These are phyloP conservation scores for Glyptemys insculpta DNA, from an alignment of 2,797 vertebrate species.

Conservation along the genomic window DNA sequence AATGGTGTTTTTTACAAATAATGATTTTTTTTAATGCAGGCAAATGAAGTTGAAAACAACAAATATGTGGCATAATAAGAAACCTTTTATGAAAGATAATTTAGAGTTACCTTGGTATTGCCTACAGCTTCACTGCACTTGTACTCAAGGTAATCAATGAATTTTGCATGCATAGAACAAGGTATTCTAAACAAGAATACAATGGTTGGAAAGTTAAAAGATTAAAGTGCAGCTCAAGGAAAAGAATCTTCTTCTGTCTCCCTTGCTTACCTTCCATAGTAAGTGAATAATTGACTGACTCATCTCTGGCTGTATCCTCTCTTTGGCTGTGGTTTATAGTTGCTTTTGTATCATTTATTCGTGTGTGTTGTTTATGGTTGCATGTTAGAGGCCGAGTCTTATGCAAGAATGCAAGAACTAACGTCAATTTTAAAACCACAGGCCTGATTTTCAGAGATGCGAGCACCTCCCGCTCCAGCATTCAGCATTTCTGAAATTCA, in stretches of 20 bases:
- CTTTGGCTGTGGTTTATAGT: not conserved
- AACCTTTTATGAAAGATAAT: not conserved
- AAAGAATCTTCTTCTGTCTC: not conserved
- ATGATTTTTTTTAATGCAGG: not conserved
- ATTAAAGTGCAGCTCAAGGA: not conserved
- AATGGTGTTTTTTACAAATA: not conserved
- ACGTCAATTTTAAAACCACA: not conserved
- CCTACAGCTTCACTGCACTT: not conserved
- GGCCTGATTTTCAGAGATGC: not conserved
- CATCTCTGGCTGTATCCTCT: not conserved
- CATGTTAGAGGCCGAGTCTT: too few relatives aligned
- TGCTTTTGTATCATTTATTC: not conserved
- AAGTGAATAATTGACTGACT: not conserved
- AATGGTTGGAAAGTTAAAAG: not conserved
- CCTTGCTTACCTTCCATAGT: not conserved
- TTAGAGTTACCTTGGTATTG: not conserved
- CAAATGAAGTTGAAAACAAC: not conserved
- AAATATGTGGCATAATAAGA: not conserved
- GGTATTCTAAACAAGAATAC: not conserved
- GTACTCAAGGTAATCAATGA: not conserved
- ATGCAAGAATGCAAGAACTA: not conserved
- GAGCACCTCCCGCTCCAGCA: not conserved
- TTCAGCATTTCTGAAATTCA: not conserved
- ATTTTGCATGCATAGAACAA: not conserved
- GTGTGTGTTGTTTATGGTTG: not conserved